These are phyloP conservation scores for Lanius collurio DNA, from an alignment of 2,113 vertebrate species.

Conservation along the genomic window DNA sequence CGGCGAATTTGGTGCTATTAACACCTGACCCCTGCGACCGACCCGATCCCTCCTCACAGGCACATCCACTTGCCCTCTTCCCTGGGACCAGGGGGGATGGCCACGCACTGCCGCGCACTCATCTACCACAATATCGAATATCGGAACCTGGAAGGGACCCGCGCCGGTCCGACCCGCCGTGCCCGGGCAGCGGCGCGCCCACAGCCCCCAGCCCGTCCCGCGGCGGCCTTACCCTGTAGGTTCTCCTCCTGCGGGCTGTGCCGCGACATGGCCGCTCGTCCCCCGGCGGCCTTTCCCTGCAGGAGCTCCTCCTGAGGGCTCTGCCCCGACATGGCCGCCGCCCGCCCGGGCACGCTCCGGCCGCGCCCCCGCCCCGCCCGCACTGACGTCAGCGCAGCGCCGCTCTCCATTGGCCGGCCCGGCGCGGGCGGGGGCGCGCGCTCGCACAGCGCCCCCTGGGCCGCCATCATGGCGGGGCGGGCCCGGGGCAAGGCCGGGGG, in stretches of 20 bases:
- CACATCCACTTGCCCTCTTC: accelerated
- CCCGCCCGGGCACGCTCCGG: too few species aligned
- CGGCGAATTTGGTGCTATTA: accelerated
- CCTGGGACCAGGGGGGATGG: accelerated
- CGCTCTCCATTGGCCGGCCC: neutral
- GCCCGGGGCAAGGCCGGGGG: too few species aligned
- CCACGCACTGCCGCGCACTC: accelerated
- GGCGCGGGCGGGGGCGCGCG: neutral
- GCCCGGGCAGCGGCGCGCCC: neutral
- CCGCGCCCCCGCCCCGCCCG: neutral
- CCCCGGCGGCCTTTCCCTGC: too few species aligned
- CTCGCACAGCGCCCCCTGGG: neutral
- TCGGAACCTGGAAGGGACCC: neutral
- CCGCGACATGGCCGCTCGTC: conserved; percentile 39
- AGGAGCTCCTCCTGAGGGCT: too few species aligned
- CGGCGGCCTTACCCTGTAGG: conserved; percentile 69
- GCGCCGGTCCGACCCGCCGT: accelerated
- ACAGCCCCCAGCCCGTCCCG: neutral
- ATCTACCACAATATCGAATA: accelerated
- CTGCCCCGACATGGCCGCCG: too few species aligned
- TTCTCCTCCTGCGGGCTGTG: conserved; percentile 67
- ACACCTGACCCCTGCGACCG: accelerated
- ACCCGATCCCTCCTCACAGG: accelerated
- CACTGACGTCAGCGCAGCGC: neutral
- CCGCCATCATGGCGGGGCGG: neutral